Base-by-base conservation (phyloP, 2,113 vertebrate species). In the Calidris pugnax region DNA sequence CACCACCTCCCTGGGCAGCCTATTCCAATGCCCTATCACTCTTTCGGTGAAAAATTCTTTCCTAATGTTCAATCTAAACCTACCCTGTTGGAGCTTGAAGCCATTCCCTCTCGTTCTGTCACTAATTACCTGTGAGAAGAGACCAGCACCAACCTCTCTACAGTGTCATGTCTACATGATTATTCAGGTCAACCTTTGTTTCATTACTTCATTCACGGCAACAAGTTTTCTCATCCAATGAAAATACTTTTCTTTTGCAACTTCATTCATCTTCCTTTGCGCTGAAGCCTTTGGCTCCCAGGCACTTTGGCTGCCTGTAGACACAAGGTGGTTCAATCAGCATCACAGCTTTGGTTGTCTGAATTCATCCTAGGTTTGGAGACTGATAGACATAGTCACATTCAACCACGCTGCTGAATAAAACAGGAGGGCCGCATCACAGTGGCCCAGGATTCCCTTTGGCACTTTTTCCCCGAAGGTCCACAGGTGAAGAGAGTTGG, bases 301-400 rank as follows among this genome's bases (percentile, higher is more conserved):
- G 51, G 59, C 15, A 33, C 18, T 85, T 60, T 69, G 47, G 32
- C 75, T 72, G 79, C 43, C 39, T 24, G 35, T 15, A 37, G 2
- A 6, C 51, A 56, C 0, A 0, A 0, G 35, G 55, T 39, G 76
- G 53, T 26, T 72, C 53, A 43, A 43, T 10, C 11, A 48, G 4
- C 76, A 69, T 32, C 57, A 22, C 55, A 51, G 6, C 24, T 57
- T n/a, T 13, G 19, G 32, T 14, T 78, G 23, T 37, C 45, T 47
- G 7, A 41, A 60, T 51, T 83, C 43, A 48, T 37, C 48, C 53
- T 60, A 16, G 23, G 72, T 69, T 5, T 59, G 66, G 35, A 74
- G 53, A 27, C 8, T 37, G 53, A 37, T 1, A 30, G 53, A 45
- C 6, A 2, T 6, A 22, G 32, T 10, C 24, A 53, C 57, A 51